Percentiles rank a stretch among this genome's conserved stretches.
phyloP scores from a whole-genome alignment of 2,888 invertebrate genomes.

The Chironomus tentans region DNA sequence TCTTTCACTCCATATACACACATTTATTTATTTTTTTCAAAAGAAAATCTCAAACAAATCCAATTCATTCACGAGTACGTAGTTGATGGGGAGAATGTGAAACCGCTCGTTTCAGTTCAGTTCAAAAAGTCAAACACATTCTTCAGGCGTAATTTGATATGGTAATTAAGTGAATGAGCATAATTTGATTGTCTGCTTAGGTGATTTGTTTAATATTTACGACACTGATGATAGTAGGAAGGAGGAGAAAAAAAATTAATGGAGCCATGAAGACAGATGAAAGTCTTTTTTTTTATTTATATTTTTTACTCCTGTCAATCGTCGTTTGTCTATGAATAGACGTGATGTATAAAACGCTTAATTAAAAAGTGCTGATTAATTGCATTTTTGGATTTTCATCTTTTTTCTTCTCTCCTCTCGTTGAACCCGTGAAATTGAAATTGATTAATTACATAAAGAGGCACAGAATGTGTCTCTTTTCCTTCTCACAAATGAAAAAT shows the following conservation, averaged over 20 bases:
- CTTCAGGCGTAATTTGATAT: conserved; percentile 16
- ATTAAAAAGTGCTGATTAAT: conserved; percentile 6
- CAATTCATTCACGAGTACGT: neutral
- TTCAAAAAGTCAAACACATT: conserved; percentile 13
- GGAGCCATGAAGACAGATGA: neutral
- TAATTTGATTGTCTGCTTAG: conserved; percentile 19
- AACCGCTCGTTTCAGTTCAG: neutral
- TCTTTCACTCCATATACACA: too few relatives aligned
- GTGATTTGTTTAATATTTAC: conserved; percentile 24
- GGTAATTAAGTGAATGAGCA: conserved; percentile 22
- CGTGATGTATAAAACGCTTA: neutral
- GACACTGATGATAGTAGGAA: neutral
- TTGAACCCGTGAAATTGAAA: neutral
- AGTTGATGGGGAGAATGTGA: neutral
- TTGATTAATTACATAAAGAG: neutral
- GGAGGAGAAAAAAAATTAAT: neutral
- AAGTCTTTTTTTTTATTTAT: neutral
- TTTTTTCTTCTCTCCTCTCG: neutral
- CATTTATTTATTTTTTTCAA: too few relatives aligned
- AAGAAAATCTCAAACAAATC: too few relatives aligned
- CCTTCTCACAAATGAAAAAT: neutral
- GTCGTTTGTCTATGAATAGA: neutral
- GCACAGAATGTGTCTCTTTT: neutral
- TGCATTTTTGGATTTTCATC: neutral
- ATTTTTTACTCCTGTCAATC: neutral